phyloP scores from a whole-genome alignment of 2,113 vertebrate genomes.

The Xenotilapia leptura region DNA sequence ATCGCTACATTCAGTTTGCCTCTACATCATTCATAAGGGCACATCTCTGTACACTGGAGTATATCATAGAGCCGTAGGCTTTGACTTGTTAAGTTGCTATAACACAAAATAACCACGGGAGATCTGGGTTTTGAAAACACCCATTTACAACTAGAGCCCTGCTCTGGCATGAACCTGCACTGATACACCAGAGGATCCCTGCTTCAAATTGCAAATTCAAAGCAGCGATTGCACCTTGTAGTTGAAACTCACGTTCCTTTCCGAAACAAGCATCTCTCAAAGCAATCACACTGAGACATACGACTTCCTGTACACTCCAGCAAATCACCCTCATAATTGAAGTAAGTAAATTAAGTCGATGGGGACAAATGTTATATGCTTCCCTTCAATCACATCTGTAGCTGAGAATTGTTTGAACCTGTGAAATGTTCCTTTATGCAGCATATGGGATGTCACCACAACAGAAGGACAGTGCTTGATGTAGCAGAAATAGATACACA shows the following conservation, averaged over 20 bases:
- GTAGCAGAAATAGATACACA: conserved; percentile 45
- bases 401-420: conserved; percentile 35
- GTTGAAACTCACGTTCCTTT: not conserved
- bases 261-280: not conserved
- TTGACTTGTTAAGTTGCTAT: not conserved
- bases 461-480: conserved; percentile 36
- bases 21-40: conserved; percentile 6
- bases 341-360: conserved; percentile 40
- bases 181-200: not conserved
- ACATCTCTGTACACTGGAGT: not conserved
- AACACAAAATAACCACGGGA: not conserved
- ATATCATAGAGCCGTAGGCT: not conserved
- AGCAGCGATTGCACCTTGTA: not conserved
- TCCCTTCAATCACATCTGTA: conserved; percentile 22
- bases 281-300: not conserved
- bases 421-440: conserved; percentile 30
- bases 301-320: conserved; percentile 25
- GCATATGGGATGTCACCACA: conserved; percentile 33
- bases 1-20: not conserved
- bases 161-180: not conserved
- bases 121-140: not conserved
- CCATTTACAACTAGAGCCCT: not conserved
- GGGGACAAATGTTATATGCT: conserved; percentile 27
- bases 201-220: not conserved
- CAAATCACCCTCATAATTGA: conserved; percentile 21